A percentile compares a stretch with the other conserved stretches of the same genome.
Conservation (phyloP, 1,140 invertebrate genomes). For the Aleiodes sp. region DNA sequence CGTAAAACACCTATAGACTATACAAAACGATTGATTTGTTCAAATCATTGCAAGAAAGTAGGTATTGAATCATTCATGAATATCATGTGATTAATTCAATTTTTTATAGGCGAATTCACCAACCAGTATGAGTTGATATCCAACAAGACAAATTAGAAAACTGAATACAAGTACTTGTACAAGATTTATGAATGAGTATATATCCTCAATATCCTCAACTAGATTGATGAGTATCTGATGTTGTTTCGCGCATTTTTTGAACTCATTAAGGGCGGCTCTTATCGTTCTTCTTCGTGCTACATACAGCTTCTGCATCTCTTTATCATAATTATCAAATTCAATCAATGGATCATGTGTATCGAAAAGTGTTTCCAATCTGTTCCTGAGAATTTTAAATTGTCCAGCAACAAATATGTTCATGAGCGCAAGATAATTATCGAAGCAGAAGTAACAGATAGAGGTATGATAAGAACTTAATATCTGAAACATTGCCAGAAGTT, state of each 20-base stretch:
- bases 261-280: background rate
- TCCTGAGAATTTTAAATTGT: constrained; percentile 2
- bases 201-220: background rate
- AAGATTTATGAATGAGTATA: constrained; percentile 22
- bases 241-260: background rate
- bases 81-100: too few species aligned
- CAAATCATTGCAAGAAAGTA: too few species aligned
- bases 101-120: too few species aligned
- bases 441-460: constrained; percentile 31
- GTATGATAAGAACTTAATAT: constrained; percentile 14
- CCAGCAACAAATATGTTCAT: background rate
- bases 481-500: background rate
- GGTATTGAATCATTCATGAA: too few species aligned
- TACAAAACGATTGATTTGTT: too few species aligned
- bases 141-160: constrained; percentile 8
- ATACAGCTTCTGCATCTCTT: too few species aligned
- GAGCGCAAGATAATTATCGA: background rate
- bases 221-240: background rate
- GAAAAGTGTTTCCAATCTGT: background rate
- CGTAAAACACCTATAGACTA: too few species aligned
- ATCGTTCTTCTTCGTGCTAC: too few species aligned
- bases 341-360: background rate
- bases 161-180: constrained; percentile 13
- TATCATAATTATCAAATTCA: too few species aligned
- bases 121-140: constrained; percentile 25